Conservation (phyloP, 2,888 invertebrate genomes). For the Leucoma salicis region DNA sequence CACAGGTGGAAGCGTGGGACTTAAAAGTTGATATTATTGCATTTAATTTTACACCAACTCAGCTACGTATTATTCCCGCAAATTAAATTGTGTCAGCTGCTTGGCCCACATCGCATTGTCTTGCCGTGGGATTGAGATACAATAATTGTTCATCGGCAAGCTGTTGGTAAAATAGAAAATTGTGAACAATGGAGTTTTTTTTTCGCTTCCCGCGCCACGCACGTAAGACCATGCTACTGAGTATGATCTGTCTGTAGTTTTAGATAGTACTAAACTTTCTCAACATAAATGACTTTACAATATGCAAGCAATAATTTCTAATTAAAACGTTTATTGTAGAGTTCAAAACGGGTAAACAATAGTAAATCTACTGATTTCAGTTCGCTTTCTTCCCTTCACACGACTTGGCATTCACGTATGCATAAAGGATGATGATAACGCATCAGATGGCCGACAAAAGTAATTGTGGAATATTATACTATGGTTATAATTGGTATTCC, state of each 20-base stretch:
- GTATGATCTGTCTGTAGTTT: constrained; percentile 20
- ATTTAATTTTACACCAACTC: constrained; percentile 45
- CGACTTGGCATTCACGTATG: constrained; percentile 19
- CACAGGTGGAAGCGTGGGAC: constrained; percentile 63
- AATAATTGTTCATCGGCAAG: constrained; percentile 67
- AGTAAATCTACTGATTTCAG: constrained; percentile 46
- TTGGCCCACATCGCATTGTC: constrained; percentile 78
- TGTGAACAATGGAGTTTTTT: constrained; percentile 63
- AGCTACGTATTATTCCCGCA: constrained; percentile 56
- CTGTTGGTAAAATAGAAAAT: constrained; percentile 74
- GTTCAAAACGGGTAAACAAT: constrained; percentile 37
- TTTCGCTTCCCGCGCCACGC: constrained; percentile 55
- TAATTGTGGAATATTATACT: not conserved
- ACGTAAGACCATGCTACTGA: constrained; percentile 29
- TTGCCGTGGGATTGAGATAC: constrained; percentile 67
- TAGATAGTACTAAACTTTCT: constrained; percentile 30
- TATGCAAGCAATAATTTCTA: constrained; percentile 25
- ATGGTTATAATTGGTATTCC: not conserved
- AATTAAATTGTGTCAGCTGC: constrained; percentile 79
- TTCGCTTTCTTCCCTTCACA: constrained; percentile 37
- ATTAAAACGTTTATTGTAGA: constrained; percentile 30
- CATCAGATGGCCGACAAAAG: not conserved
- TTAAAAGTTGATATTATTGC: constrained; percentile 49
- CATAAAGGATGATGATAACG: constrained; percentile 19
- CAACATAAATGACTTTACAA: constrained; percentile 17